phyloP scores from a whole-genome alignment of 2,797 vertebrate genomes.

The Setipinna tenuifilis region DNA sequence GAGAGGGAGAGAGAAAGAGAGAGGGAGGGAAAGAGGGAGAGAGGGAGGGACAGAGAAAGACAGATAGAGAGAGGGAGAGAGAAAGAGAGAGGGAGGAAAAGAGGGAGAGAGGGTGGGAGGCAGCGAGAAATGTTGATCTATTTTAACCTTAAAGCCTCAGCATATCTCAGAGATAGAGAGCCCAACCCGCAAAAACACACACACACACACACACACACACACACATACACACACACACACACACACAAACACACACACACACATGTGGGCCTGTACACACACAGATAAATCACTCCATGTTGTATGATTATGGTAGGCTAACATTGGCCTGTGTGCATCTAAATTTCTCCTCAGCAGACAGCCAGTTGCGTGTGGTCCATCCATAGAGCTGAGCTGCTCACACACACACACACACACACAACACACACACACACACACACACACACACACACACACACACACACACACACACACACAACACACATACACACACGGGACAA shows the following conservation, averaged over 20 bases:
- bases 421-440: not conserved
- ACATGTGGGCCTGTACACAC: not conserved
- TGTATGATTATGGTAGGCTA: conserved; percentile 45
- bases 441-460: too few relatives aligned
- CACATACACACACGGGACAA: not conserved
- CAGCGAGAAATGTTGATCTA: not conserved
- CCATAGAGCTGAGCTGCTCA: not conserved
- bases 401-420: not conserved
- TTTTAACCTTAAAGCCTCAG: conserved; percentile 11
- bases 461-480: too few relatives aligned
- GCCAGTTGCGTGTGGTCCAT: not conserved
- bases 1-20: too few relatives aligned
- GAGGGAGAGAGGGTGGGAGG: not conserved
- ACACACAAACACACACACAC: not conserved
- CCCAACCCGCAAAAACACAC: not conserved
- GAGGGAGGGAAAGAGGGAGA: too few relatives aligned
- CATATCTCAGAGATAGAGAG: not conserved
- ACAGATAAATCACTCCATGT: conserved; percentile 48
- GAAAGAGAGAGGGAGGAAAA: not conserved
- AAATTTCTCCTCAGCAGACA: conserved; percentile 36
- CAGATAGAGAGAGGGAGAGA: too few relatives aligned
- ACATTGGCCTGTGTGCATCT: conserved; percentile 43
- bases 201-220: conserved; percentile 10
- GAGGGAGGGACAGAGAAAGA: too few relatives aligned
- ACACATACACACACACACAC: not conserved